Percentiles rank a stretch among this genome's conserved stretches.
These are phyloP conservation scores for Patella caerulea DNA, from an alignment of 2,888 invertebrate genomes.

Conservation along the genomic window DNA sequence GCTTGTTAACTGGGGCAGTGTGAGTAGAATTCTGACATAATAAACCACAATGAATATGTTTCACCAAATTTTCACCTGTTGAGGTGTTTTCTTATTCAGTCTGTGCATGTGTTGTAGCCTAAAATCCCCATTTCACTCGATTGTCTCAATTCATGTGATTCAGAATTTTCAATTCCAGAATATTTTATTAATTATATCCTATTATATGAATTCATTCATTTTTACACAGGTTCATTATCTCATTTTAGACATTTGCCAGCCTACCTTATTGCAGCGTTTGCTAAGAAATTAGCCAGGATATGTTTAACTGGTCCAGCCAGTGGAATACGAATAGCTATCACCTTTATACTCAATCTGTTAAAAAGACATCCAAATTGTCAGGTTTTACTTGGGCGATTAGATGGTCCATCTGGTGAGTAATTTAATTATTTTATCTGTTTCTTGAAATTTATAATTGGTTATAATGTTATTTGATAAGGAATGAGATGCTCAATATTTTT, in stretches of 20 bases:
- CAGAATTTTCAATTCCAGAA: too few relatives aligned
- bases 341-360: slow-evolving; percentile 87
- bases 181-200: too few relatives aligned
- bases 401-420: slow-evolving; percentile 41
- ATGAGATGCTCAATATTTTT: background rate
- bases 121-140: too few relatives aligned
- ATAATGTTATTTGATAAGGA: background rate
- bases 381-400: slow-evolving; percentile 59
- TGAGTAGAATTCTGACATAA: too few relatives aligned
- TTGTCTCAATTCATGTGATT: too few relatives aligned
- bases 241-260: slow-evolving; percentile 86
- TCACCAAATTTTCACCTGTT: too few relatives aligned
- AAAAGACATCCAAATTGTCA: slow-evolving; percentile 81
- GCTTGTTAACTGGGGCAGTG: too few relatives aligned
- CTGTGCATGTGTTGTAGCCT: too few relatives aligned
- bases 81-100: too few relatives aligned
- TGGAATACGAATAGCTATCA: slow-evolving; percentile 58
- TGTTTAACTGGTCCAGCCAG: slow-evolving; percentile 84
- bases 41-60: too few relatives aligned
- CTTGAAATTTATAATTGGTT: background rate
- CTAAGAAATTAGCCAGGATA: slow-evolving; percentile 88
- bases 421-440: background rate
- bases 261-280: slow-evolving; percentile 91
- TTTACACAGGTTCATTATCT: background rate
- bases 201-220: background rate